Conservation (phyloP, 2,797 vertebrate genomes). For the Acanthurus lineatus region DNA sequence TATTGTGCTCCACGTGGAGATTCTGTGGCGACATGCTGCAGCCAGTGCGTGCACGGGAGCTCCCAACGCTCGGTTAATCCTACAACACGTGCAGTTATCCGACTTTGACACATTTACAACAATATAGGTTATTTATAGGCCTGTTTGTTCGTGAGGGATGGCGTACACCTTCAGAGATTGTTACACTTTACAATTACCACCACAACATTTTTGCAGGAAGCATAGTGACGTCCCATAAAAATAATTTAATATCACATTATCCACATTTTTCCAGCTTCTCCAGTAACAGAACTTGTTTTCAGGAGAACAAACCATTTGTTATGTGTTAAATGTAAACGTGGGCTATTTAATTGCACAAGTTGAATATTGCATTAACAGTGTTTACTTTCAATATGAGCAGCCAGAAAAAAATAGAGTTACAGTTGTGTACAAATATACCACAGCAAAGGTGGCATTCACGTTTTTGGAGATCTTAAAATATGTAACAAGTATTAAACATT, state of each 20-base stretch:
- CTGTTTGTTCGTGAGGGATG: too few species aligned
- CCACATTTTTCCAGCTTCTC: neutral
- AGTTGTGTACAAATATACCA: neutral
- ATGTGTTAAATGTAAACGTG: neutral
- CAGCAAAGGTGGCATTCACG: neutral
- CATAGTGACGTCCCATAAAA: neutral
- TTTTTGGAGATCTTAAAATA: neutral
- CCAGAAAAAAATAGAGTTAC: neutral
- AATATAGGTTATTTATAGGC: neutral
- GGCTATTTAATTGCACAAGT: neutral
- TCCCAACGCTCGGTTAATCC: neutral
- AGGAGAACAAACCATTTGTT: neutral
- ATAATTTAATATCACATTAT: neutral
- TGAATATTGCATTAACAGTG: neutral
- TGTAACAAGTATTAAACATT: too few species aligned
- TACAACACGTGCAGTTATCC: neutral
- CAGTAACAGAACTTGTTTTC: neutral
- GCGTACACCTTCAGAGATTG: too few species aligned
- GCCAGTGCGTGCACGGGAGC: neutral
- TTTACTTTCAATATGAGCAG: neutral
- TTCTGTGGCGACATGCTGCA: slow-evolving; percentile 33
- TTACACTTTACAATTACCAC: neutral
- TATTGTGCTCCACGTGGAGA: slow-evolving; percentile 45
- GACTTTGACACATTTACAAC: neutral
- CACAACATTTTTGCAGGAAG: neutral